Base-by-base conservation (phyloP, 37 sponge, comb jelly and placozoan species). In the Cladorhizidae sp. region DNA sequence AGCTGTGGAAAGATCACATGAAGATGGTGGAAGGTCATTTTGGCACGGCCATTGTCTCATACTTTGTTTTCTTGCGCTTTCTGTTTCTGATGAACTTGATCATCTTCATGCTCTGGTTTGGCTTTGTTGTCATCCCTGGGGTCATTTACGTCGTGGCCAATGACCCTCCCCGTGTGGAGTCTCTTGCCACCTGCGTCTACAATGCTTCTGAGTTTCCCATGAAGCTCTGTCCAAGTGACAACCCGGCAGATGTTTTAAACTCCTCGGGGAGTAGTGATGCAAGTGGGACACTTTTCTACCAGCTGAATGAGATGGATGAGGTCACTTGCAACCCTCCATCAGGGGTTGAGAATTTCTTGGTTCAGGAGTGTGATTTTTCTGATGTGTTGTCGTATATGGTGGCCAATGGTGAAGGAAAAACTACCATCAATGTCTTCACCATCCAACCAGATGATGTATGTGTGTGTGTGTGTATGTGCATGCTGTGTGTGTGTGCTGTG, bases 31-130 rank as follows among this genome's bases (percentile, higher is more conserved):
- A 76, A 82, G 95, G 95, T 74, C 84, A 82, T 64, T 95, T 94
- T 82, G 97, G 97, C 21, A 94, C 92, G 23, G 83, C 77, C 17
- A 90, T 94, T 1, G 94, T 91, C 35, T 96, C 97, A 26, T 96
- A 96, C 75, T 96, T 96, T 49, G 68, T 94, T 52, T 94, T 94
- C 78, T 90, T 96, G 35, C 89, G 92, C 31, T 96, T 86, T 86
- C 62, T 96, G 26, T 91, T 96, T 40, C 57, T 96, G 32, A 76
- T 91, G 74, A 94, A 96, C 50, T n/a, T 96, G 1, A 57, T 91
- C 45, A 84, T 91, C 67, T 84, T 83, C 26, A 0, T 70, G 0
- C n/a, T 93, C 18, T 88, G 89, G 90, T 79, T 88, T 32, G 68
- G 80, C 18, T 84, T 96, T 28, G 74, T 94, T 12, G 77, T 79